phyloP scores from a whole-genome alignment of 2,888 invertebrate species.

The Cephus pygmeus region DNA sequence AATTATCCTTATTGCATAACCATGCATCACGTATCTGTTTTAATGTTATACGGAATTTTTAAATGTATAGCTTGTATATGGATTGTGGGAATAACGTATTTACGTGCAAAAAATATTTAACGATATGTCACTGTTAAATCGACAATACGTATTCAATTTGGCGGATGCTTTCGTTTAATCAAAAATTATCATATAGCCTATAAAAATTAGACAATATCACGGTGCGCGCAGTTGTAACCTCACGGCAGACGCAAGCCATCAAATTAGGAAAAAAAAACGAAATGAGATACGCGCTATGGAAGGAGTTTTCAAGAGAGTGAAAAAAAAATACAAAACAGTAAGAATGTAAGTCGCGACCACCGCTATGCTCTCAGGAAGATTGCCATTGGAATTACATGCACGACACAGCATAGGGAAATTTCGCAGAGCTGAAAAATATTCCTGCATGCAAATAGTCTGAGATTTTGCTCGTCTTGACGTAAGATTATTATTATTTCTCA shows the following conservation, averaged over 20 bases:
- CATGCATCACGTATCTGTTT: neutral
- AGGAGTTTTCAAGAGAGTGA: neutral
- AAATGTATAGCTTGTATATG: neutral
- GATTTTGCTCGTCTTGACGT: slow-evolving; percentile 5
- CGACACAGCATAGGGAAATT: slow-evolving; percentile 1
- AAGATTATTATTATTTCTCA: neutral
- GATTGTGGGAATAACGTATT: neutral
- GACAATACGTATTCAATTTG: neutral
- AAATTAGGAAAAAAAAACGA: neutral
- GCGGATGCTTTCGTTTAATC: neutral
- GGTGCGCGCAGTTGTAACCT: no score
- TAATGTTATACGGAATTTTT: neutral
- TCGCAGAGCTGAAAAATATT: slow-evolving; percentile 11
- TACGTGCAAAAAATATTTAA: neutral
- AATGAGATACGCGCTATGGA: neutral
- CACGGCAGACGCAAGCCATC: neutral
- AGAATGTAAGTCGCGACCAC: neutral
- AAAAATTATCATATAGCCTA: neutral
- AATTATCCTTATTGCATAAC: neutral
- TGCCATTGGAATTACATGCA: slow-evolving; percentile 31
- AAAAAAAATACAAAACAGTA: slow-evolving; percentile 19
- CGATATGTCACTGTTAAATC: neutral
- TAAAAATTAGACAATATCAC: neutral
- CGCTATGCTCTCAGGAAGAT: slow-evolving; percentile 38
- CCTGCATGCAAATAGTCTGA: neutral